Evolutionary conservation across 2,797 vertebrate species (phyloP), one percentile per base, ranked within the genome.

Genomic region (Botia kubotai): DNA sequence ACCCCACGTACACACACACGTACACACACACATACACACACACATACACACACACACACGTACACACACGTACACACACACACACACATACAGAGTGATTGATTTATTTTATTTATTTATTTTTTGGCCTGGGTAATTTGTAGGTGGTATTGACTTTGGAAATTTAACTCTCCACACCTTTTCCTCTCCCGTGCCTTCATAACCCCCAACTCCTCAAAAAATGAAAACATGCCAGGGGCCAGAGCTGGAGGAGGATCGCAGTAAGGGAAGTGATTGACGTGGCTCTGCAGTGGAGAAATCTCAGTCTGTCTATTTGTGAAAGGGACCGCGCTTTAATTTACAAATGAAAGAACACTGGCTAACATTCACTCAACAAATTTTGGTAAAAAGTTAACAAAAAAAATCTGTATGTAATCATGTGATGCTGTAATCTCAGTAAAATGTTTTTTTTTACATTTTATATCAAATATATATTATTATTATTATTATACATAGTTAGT

Each of bases 121-220:
- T 39, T 39, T 80, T 90, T 96, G 94, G 94, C 95, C 94, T 94
- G 94, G 93, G 96, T 97, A 95, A 97, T 97, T 97, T 96, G 94
- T 94, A 94, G 91, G 92, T 93, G 94, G 94, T 96, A 97, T 97
- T 96, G 95, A 96, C 95, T 96, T 91, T 91, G 63, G 36, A 75
- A 93, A 92, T 93, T 93, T 94, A 94, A 93, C 94, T 92, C 93
- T 94, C 92, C 91, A 84, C 88, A 89, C 93, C 94, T 84, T 88
- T 83, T 84, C 80, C 84, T 86, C 83, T 88, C 90, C 4, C 8
- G 14, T 23, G 11, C 17, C 53, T 46, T 73, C 16, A 72, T 33
- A 71, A 79, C 3, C 29, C 33, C n/a, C 52, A 19, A 33, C 33
- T 58, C 72, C 48, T 36, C 52, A 29, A 21, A 3, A 58, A 66